These are phyloP conservation scores for Microcebus jonahi DNA, from an alignment of 2,113 vertebrate species.

Conservation along the genomic window DNA sequence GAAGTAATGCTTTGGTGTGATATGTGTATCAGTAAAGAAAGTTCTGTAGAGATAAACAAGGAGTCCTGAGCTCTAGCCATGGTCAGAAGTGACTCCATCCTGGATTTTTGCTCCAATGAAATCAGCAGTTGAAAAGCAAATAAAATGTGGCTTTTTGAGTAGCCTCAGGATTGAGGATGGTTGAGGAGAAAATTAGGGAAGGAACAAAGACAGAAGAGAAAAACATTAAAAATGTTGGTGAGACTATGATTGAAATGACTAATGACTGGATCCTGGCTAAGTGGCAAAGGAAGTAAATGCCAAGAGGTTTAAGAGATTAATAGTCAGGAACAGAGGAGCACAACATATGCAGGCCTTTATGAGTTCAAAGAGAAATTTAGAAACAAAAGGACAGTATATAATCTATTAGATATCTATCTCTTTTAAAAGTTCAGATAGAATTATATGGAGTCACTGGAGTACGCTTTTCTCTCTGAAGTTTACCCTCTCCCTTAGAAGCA, in stretches of 20 bases:
- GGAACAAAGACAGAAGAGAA: neutral
- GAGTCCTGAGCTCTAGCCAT: neutral
- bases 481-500: neutral
- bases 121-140: neutral
- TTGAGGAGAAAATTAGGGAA: neutral
- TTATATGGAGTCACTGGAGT: neutral
- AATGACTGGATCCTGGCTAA: neutral
- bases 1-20: neutral
- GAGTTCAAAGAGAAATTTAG: neutral
- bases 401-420: neutral
- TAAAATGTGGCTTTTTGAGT: neutral
- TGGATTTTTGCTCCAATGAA: neutral
- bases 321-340: neutral
- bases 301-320: neutral
- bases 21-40: neutral
- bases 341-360: neutral
- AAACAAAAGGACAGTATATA: neutral
- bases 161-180: neutral
- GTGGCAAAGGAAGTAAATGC: neutral
- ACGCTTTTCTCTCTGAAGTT: neutral
- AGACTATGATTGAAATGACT: neutral
- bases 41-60: neutral
- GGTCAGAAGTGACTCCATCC: neutral
- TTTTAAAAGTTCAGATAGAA: neutral
- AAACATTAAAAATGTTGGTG: neutral